Evolutionary conservation across 2,888 invertebrate genomes (phyloP).

Genomic region (Drosophila nr. fundita): DNA sequence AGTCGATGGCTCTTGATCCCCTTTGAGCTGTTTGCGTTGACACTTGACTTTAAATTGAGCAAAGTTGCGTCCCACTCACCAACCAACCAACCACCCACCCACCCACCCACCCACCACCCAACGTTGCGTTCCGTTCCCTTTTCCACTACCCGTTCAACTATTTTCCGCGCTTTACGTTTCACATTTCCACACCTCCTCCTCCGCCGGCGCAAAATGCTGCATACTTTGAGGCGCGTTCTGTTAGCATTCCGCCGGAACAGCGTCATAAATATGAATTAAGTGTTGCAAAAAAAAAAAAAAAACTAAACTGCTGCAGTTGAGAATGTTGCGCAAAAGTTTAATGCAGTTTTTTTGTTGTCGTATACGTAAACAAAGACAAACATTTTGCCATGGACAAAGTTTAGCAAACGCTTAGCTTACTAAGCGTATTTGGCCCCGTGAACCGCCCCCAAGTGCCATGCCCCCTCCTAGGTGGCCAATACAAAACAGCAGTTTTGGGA

Average conservation of each 20-base stretch:
- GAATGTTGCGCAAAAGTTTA: constrained; percentile 70
- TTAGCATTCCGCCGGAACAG: constrained; percentile 24
- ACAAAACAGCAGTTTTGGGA: constrained; percentile 62
- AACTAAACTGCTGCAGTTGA: constrained; percentile 24
- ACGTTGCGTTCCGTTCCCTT: not conserved
- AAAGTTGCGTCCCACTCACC: constrained; percentile 28
- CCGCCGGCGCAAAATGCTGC: constrained; percentile 28
- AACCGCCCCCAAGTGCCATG: constrained; percentile 26
- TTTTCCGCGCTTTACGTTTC: constrained; percentile 9
- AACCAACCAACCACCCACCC: not conserved
- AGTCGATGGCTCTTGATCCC: constrained; percentile 61
- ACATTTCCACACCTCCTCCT: constrained; percentile 11
- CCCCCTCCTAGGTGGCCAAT: constrained; percentile 62
- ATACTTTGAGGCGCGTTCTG: constrained; percentile 62
- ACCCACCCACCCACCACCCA: not conserved
- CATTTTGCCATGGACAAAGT: constrained; percentile 58
- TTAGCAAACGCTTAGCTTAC: constrained; percentile 57
- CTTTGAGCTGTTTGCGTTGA: constrained; percentile 74
- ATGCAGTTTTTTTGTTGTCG: constrained; percentile 59
- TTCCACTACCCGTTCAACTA: not conserved
- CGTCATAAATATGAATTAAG: constrained; percentile 76
- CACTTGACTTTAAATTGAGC: constrained; percentile 79
- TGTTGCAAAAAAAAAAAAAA: constrained; percentile 42
- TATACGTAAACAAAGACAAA: constrained; percentile 56
- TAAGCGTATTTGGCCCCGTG: constrained; percentile 38